Evolutionary conservation across 2,888 invertebrate species (phyloP).

Genomic region (Atherix ibis): DNA sequence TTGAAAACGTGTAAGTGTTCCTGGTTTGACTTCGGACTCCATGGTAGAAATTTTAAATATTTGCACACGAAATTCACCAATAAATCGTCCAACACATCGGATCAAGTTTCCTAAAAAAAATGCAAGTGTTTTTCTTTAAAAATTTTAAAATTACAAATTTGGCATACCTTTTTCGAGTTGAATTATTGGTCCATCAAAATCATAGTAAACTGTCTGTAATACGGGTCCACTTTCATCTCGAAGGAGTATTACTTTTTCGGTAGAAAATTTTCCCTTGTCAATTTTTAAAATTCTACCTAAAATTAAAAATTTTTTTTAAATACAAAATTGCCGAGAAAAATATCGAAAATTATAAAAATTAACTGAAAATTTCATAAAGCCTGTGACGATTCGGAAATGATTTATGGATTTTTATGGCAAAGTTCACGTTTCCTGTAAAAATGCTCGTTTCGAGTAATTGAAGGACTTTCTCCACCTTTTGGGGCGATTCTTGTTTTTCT

Average conservation of each 20-base stretch:
- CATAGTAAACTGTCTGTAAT: constrained; percentile 23
- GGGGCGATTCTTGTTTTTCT: too few species aligned
- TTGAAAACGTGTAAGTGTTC: constrained; percentile 20
- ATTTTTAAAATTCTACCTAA: constrained; percentile 23
- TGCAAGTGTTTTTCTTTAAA: neutral
- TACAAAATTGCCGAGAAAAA: neutral
- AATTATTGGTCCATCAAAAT: constrained; percentile 18
- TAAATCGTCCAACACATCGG: constrained; percentile 22
- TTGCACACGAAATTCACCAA: constrained; percentile 19
- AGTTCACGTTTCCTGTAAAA: constrained; percentile 22
- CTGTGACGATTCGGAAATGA: constrained; percentile 10
- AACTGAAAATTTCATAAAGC: constrained; percentile 27
- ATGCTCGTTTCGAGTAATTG: neutral
- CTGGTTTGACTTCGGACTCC: constrained; percentile 5
- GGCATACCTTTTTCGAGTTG: constrained; percentile 10
- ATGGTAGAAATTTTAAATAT: constrained; percentile 19
- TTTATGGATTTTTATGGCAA: constrained; percentile 20
- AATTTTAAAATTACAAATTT: neutral
- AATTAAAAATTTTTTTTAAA: constrained; percentile 2
- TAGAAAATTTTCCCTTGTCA: constrained; percentile 18
- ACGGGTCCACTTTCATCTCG: constrained; percentile 23
- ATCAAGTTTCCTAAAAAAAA: constrained; percentile 17
- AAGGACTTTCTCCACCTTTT: neutral
- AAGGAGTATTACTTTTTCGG: constrained; percentile 20
- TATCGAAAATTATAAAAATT: constrained; percentile 2